phyloP scores from a whole-genome alignment of 2,113 vertebrate genomes.

The Ammodytes marinus region DNA sequence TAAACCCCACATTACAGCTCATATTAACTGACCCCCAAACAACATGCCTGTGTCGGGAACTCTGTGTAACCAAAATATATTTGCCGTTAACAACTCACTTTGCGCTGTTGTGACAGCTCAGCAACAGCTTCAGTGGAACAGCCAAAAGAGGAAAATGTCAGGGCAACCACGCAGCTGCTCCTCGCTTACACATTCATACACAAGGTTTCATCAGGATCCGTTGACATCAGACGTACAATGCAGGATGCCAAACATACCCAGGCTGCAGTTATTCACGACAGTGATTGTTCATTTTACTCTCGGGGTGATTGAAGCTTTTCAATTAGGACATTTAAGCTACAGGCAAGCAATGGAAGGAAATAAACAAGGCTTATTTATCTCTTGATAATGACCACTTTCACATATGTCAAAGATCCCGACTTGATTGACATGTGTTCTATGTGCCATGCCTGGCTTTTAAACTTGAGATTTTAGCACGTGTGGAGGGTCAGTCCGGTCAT shows the following conservation, averaged over 20 bases:
- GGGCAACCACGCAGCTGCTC: constrained; percentile 11
- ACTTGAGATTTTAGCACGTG: constrained; percentile 24
- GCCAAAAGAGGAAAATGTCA: constrained; percentile 5
- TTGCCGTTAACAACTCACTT: constrained; percentile 13
- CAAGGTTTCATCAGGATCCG: constrained; percentile 10
- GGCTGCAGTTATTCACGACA: constrained; percentile 10
- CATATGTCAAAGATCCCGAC: constrained; percentile 16
- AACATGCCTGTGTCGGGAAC: constrained; percentile 31
- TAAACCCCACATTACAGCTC: background rate
- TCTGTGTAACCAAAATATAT: constrained; percentile 45
- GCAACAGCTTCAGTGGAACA: constrained; percentile 1
- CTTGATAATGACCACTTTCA: background rate
- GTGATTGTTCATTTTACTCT: constrained; percentile 29
- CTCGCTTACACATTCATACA: background rate
- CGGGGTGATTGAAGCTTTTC: background rate
- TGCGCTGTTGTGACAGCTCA: constrained; percentile 37
- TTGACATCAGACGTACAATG: constrained; percentile 13
- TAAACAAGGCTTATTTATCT: background rate
- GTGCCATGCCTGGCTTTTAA: constrained; percentile 2
- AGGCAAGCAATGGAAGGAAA: background rate
- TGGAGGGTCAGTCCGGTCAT: constrained; percentile 2
- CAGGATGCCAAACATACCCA: constrained; percentile 36
- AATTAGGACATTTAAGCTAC: background rate
- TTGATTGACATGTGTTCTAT: background rate
- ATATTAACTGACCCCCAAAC: background rate